Evolutionary conservation across 2,113 vertebrate genomes (phyloP), one percentile per base, ranked within the genome.

Genomic region (Lampris incognitus): DNA sequence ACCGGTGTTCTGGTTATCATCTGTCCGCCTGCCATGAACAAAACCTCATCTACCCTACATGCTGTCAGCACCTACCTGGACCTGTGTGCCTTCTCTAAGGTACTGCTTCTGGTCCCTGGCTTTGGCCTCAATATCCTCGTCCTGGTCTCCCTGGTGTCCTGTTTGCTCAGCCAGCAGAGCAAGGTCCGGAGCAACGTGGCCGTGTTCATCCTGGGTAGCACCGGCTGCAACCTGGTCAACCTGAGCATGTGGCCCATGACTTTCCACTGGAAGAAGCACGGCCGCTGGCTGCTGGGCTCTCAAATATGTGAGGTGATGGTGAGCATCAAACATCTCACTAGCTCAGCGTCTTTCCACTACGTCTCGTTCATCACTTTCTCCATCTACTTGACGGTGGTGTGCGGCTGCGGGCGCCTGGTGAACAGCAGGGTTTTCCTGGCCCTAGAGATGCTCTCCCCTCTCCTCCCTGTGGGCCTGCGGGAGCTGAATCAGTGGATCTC

Each of bases 311-410:
- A 88, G 48, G 24, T 86, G 60, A 89, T 89, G 87, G 84, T 89
- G 72, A 76, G 71, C n/a, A 55, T 77, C 76, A 89, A 83, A 44
- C 76, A 84, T 36, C 63, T 92, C 76, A 84, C 66, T 2, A 82
- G 82, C 55, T 85, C 79, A 0, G 78, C 78, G 37, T 90, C 87
- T 51, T 91, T 88, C 82, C 73, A 85, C 66, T 89, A 92, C 60
- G 63, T 79, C 67, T 88, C 83, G 76, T 89, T 89, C 70, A 90
- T 91, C 13, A 88, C 74, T 63, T 83, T 89, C 78, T 87, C 88
- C 11, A 49, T 91, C 50, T 91, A 89, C 76, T 86, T 91, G 71
- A 88, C 78, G 13, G 81, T 88, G 79, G 85, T 87, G 8, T 86
- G 87, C 24, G 81, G 56, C 54, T 80, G 64, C 13, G 57, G 79